Evolutionary conservation across 2,888 invertebrate genomes (phyloP), one percentile per base, ranked within the genome.

Genomic region (Pilophorus perplexus): DNA sequence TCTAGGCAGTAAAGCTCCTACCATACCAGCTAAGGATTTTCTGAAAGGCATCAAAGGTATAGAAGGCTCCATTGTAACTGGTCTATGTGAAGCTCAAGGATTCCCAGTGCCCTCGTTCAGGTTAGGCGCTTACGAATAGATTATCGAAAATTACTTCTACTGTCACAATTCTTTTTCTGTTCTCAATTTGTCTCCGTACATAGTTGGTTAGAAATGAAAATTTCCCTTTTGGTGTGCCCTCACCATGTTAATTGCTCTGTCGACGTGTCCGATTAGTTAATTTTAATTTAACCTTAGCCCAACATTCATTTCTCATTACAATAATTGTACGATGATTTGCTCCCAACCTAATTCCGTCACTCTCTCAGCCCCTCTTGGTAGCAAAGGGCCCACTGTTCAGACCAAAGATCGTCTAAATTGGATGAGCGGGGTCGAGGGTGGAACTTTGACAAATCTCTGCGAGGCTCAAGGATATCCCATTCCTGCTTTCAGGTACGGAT

Each of bases 381-480:
- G 81, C 54, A 84, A 84, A 77, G 81, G 82, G 69, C 84, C 84
- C 64, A 80, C 82, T 52, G 83, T 85, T 83, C 84, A 72, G 82
- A 83, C 73, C 83, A 85, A 60, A 83, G 81, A 77, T 79, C 80
- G 70, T 82, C 82, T 74, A 80, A 82, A 55, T 85, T 84, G 74
- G 76, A 67, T 71, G 68, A 80, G 70, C 79, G 64, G 50, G 27
- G 27, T 22, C 1, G 28, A 54, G 33, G 78, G 76, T 71, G 73
- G 77, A 70, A 79, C 80, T 67, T 78, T 82, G 75, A 81, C 81
- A 71, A 78, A 85, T 73, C 80, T 83, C 76, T 85, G 85, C 75
- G 84, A 85, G 71, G 84, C 84, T 60, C 85, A 85, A 77, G 84
- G 83, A 73, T 85, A 81, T 77, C 85, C 85, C 72, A 82, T 84